A percentile compares a stretch with the other conserved stretches of the same genome.
Conservation (phyloP, 2,113 vertebrate species). For the Lipophrys pholis region DNA sequence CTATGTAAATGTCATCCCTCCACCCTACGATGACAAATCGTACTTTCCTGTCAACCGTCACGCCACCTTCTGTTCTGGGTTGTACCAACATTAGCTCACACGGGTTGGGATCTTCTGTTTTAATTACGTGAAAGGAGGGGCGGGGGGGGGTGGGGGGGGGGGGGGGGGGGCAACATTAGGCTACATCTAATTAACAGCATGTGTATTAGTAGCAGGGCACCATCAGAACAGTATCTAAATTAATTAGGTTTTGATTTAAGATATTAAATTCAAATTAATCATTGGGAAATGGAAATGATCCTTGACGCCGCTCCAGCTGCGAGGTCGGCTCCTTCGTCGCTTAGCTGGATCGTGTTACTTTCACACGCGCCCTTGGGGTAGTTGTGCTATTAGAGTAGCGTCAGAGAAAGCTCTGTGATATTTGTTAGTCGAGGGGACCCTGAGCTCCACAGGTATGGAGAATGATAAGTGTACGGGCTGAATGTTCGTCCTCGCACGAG, state of each 20-base stretch:
- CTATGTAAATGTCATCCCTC: constrained; percentile 5
- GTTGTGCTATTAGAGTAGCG: constrained; percentile 1
- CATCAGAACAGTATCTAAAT: constrained; percentile 97
- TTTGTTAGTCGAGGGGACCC: constrained; percentile 86
- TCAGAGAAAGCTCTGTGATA: constrained; percentile 88
- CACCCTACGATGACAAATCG: constrained; percentile 29
- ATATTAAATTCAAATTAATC: constrained; percentile 99
- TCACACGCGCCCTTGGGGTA: constrained; percentile 79
- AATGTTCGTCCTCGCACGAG: background rate
- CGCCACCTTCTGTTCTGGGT: constrained; percentile 71
- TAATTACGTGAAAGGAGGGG: constrained; percentile 86
- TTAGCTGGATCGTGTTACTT: constrained; percentile 87
- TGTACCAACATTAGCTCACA: constrained; percentile 87
- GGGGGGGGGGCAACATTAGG: constrained; percentile 85
- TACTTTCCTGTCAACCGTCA: constrained; percentile 40
- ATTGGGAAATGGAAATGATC: constrained; percentile 96
- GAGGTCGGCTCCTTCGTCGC: constrained; percentile 69
- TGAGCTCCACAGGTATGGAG: constrained; percentile 17
- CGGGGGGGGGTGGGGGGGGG: no score
- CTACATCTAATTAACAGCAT: constrained; percentile 93
- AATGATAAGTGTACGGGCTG: constrained; percentile 11
- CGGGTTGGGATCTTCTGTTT: constrained; percentile 86
- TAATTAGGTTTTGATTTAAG: constrained; percentile 98
- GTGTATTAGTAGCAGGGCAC: constrained; percentile 94
- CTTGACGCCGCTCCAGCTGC: constrained; percentile 92